Percentiles rank a stretch among this genome's conserved stretches.
Evolutionary conservation across 2,888 invertebrate species (phyloP).

Genomic region (Rhamnusium bicolor): DNA sequence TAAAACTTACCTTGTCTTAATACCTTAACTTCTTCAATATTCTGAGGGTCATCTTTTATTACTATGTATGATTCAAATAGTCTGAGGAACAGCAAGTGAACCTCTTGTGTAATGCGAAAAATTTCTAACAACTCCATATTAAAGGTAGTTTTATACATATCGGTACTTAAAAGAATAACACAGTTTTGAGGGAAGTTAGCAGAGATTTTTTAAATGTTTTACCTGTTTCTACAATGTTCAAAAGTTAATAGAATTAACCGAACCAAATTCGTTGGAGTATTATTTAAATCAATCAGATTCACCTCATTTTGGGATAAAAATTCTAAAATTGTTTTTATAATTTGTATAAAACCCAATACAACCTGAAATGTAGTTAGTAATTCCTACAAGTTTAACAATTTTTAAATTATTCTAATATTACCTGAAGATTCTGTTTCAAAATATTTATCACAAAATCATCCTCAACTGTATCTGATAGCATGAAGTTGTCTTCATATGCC

Average conservation of each 20-base stretch:
- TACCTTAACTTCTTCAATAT: constrained; percentile 43
- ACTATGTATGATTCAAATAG: constrained; percentile 48
- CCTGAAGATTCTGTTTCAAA: constrained; percentile 54
- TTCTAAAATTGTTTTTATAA: constrained; percentile 46
- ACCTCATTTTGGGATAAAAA: constrained; percentile 38
- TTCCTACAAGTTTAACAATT: neutral
- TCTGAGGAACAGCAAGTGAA: constrained; percentile 53
- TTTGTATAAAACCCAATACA: constrained; percentile 48
- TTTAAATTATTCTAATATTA: constrained; percentile 37
- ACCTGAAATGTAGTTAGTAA: constrained; percentile 46
- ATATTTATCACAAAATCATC: constrained; percentile 48
- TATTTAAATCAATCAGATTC: constrained; percentile 35
- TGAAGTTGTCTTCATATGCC: constrained; percentile 49
- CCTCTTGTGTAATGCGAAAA: constrained; percentile 55
- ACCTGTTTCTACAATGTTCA: constrained; percentile 53
- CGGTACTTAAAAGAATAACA: constrained; percentile 51
- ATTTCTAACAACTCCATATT: constrained; percentile 55
- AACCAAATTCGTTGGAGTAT: constrained; percentile 38
- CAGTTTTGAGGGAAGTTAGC: neutral
- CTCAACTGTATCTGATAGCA: constrained; percentile 48
- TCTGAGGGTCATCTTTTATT: constrained; percentile 36
- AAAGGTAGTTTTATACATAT: constrained; percentile 53
- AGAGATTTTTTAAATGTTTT: constrained; percentile 33
- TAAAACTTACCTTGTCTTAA: constrained; percentile 52
- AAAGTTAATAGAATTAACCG: constrained; percentile 46